Evolutionary conservation across 2,888 invertebrate genomes (phyloP).

Genomic region (Ochropleura plecta): DNA sequence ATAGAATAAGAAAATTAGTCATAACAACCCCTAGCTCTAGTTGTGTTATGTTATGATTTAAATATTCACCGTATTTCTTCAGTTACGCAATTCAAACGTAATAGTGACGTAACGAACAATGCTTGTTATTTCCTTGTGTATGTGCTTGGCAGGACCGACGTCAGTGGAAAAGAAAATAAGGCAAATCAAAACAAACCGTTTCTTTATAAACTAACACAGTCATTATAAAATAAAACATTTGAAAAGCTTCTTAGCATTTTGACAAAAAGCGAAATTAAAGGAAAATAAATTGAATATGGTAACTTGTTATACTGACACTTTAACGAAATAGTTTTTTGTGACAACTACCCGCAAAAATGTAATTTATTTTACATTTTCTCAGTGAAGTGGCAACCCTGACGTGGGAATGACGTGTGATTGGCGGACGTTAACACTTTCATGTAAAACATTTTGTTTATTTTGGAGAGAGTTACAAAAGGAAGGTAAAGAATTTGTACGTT

Average conservation of each 20-base stretch:
- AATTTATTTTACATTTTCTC: constrained; percentile 24
- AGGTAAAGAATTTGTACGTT: neutral
- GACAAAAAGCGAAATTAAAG: too few species aligned
- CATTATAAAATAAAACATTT: too few species aligned
- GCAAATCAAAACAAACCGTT: neutral
- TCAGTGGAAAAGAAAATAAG: neutral
- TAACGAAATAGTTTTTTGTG: constrained; percentile 29
- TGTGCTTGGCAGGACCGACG: constrained; percentile 4
- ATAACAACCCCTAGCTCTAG: too few species aligned
- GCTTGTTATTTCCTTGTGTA: neutral
- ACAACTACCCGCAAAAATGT: constrained; percentile 32
- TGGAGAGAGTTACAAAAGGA: neutral
- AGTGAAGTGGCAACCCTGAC: constrained; percentile 26
- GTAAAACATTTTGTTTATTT: constrained; percentile 41
- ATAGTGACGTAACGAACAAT: neutral
- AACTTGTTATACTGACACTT: neutral
- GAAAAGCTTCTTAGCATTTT: neutral
- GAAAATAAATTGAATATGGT: neutral
- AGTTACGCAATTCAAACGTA: neutral
- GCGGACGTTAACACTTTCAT: constrained; percentile 37
- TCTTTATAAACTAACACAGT: neutral
- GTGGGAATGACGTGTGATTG: constrained; percentile 42
- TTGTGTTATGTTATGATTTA: neutral
- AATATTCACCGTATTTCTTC: neutral
- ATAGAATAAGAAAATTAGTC: too few species aligned